Percentiles rank a stretch among this genome's conserved stretches.
Evolutionary conservation across 2,113 vertebrate species (phyloP).

Genomic region (Excalfactoria chinensis): DNA sequence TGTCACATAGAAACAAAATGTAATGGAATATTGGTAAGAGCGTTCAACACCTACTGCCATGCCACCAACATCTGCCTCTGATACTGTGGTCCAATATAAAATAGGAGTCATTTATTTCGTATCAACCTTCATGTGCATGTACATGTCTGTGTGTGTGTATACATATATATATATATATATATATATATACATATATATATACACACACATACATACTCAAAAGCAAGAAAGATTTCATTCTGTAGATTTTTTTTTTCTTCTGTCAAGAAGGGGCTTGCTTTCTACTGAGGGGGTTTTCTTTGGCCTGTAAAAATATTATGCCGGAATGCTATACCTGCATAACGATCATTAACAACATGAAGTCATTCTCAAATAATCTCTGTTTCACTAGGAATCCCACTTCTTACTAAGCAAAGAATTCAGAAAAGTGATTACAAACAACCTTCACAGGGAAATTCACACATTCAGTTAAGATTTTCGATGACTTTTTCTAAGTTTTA

Average conservation of each 20-base stretch:
- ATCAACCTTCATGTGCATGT: no score
- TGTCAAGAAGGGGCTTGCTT: rapidly evolving
- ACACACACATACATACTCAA: background rate
- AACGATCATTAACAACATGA: background rate
- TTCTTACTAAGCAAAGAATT: background rate
- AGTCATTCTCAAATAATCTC: background rate
- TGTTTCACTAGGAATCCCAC: background rate
- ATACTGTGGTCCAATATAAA: no score
- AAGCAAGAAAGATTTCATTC: background rate
- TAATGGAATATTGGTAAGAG: no score
- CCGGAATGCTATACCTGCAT: background rate
- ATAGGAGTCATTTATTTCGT: no score
- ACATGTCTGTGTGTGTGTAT: no score
- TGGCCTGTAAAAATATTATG: background rate
- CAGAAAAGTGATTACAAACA: background rate
- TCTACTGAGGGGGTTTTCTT: background rate
- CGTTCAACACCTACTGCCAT: no score
- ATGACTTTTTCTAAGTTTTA: slow-evolving; percentile 42
- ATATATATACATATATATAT: no score
- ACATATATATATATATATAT: no score
- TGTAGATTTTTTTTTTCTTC: background rate
- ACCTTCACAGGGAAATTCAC: slow-evolving; percentile 11
- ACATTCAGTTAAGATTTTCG: background rate
- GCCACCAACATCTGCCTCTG: no score
- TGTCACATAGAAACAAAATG: no score